These are phyloP conservation scores for Sprattus sprattus DNA, from an alignment of 2,113 vertebrate species.

Conservation along the genomic window DNA sequence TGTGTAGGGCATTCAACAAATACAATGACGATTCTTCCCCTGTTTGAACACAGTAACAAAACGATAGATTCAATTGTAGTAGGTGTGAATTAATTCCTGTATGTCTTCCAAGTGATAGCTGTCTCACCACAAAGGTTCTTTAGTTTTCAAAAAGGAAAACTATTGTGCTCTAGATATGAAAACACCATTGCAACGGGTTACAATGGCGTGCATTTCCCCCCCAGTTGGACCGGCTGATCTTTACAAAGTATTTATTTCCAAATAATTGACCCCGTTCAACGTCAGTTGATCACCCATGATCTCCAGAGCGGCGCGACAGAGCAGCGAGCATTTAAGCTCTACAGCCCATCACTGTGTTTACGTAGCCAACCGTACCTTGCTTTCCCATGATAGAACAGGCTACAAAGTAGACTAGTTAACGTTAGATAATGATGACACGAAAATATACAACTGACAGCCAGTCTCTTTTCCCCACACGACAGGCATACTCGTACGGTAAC, in stretches of 20 bases:
- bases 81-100: background rate
- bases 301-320: background rate
- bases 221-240: background rate
- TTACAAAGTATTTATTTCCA: background rate
- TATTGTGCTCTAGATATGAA: background rate
- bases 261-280: background rate
- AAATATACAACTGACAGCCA: background rate
- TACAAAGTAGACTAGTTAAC: constrained; percentile 11
- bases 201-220: background rate
- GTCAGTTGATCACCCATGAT: background rate
- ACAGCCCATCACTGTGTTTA: background rate
- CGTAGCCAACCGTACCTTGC: background rate
- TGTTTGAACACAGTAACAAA: background rate
- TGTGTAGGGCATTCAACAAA: background rate
- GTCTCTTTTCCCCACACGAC: background rate
- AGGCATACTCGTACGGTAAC: background rate
- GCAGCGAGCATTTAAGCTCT: background rate
- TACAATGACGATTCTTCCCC: no score
- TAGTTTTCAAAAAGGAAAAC: background rate
- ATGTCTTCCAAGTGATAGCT: background rate
- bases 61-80: background rate
- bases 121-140: background rate
- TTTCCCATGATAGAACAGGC: background rate
- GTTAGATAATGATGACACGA: background rate
- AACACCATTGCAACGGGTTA: background rate